These are phyloP conservation scores for Phrynocephalus vlangalii DNA, from an alignment of 2,797 vertebrate genomes.

Conservation along the genomic window DNA sequence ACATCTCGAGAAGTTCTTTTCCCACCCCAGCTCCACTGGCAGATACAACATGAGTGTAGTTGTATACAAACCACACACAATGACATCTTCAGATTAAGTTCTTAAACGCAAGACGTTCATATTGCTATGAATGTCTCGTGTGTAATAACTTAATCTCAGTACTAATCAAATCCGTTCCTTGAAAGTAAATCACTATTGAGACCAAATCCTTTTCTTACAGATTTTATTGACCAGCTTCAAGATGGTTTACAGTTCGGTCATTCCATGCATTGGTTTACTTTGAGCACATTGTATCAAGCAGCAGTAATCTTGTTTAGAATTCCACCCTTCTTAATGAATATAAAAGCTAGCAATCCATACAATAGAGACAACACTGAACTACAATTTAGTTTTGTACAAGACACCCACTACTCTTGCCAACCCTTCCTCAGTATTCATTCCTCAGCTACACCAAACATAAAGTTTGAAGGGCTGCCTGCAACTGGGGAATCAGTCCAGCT, in stretches of 20 bases:
- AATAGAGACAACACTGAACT: conserved; percentile 18
- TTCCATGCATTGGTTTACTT: conserved; percentile 22
- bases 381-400: not conserved
- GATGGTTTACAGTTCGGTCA: conserved; percentile 25
- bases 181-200: not conserved
- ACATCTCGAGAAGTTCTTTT: too few relatives aligned
- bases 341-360: conserved; percentile 22
- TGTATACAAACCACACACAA: not conserved
- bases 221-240: conserved; percentile 44
- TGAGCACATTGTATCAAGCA: conserved; percentile 16
- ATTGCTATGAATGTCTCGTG: not conserved
- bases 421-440: not conserved
- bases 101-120: too few relatives aligned
- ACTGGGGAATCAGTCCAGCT: not conserved
- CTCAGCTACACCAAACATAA: not conserved
- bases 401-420: not conserved
- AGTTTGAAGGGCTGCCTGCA: not conserved
- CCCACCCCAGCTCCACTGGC: too few relatives aligned
- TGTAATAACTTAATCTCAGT: not conserved
- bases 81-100: not conserved
- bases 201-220: conserved; percentile 1
- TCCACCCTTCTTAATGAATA: not conserved
- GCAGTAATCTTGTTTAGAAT: conserved; percentile 16
- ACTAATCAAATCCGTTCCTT: not conserved
- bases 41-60: too few relatives aligned